phyloP scores from a whole-genome alignment of 2,113 vertebrate genomes.

The Hydrochoerus hydrochaeris region DNA sequence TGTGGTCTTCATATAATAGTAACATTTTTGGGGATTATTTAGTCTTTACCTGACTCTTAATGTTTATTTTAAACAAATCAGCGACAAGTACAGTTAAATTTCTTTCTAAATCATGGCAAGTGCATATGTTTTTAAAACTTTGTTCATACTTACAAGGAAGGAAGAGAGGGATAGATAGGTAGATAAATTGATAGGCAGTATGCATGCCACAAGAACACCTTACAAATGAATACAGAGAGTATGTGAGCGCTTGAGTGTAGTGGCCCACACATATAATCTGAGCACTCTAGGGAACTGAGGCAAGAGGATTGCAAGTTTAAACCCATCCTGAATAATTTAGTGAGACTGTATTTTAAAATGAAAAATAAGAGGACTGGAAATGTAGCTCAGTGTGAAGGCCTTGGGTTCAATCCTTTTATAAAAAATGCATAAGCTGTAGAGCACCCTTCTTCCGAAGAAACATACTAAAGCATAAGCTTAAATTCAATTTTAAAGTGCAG shows the following conservation, averaged over 20 bases:
- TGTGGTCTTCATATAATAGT: slow-evolving; percentile 32
- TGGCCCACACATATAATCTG: neutral
- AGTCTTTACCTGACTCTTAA: neutral
- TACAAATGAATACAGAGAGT: neutral
- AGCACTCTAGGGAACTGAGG: neutral
- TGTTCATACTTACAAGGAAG: neutral
- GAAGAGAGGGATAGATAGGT: neutral
- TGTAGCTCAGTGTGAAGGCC: neutral
- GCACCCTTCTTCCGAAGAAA: too few relatives aligned
- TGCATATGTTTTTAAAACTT: neutral
- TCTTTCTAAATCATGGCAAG: neutral
- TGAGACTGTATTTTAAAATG: neutral
- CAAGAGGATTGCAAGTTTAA: neutral
- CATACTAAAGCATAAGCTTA: neutral
- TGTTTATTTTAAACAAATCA: slow-evolving; percentile 49
- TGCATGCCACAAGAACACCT: neutral
- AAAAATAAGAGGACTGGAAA: neutral
- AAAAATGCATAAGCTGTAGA: neutral
- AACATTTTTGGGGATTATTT: slow-evolving; percentile 34
- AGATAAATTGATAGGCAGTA: neutral
- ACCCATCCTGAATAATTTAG: neutral
- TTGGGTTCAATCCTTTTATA: neutral
- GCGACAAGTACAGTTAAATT: neutral
- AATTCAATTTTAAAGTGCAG: neutral
- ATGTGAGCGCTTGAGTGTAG: neutral